phyloP scores from a whole-genome alignment of 2,797 vertebrate species.

The Tangara arthus region DNA sequence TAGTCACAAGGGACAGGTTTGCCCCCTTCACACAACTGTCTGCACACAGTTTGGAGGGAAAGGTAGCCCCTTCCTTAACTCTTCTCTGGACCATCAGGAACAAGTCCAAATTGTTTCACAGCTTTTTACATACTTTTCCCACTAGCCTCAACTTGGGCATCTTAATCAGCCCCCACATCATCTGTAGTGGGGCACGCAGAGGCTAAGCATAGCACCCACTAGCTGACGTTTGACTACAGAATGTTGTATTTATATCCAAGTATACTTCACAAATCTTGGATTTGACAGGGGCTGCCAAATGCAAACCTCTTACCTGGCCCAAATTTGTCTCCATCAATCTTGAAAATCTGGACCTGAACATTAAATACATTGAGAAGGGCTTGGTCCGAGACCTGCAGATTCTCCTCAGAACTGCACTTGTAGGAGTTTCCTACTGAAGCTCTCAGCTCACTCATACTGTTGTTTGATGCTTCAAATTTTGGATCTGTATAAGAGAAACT shows the following conservation, averaged over 20 bases:
- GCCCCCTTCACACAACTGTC: background rate
- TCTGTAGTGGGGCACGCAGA: background rate
- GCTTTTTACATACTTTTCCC: background rate
- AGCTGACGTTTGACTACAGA: background rate
- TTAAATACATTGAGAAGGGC: conserved; percentile 85
- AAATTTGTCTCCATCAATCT: conserved; percentile 80
- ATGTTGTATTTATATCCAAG: background rate
- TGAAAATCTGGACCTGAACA: conserved; percentile 91
- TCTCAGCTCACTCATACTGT: conserved; percentile 80
- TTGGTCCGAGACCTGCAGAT: conserved; percentile 68
- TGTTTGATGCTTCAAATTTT: conserved; percentile 62
- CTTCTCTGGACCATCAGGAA: background rate
- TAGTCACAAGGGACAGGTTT: background rate
- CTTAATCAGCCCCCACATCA: background rate
- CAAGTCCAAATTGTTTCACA: background rate
- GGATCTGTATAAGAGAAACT: conserved; percentile 35
- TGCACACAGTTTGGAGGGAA: background rate
- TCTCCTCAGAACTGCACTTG: conserved; percentile 86
- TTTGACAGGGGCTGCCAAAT: background rate
- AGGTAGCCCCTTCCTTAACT: background rate
- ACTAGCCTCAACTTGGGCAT: background rate
- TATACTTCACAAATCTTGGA: background rate
- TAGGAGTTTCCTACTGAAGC: conserved; percentile 87
- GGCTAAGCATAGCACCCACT: background rate
- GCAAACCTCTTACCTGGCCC: conserved; percentile 82